Conservation (phyloP, 92 coral and sea anemone species). For the Parazoanthus atlanticus region DNA sequence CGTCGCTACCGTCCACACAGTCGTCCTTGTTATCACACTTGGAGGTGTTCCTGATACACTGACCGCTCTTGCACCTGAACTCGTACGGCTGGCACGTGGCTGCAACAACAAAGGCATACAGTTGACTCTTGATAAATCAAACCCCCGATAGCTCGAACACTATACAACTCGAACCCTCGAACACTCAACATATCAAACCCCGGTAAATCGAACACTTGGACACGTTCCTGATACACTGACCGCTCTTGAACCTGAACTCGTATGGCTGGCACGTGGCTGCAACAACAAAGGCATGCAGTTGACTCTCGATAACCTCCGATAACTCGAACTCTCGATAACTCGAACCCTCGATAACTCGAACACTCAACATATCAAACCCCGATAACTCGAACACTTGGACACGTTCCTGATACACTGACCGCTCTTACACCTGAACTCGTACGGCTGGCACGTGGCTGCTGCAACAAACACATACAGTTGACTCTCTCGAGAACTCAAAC, state of each 20-base stretch:
- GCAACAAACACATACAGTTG: too few relatives aligned
- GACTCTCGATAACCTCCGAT: too few relatives aligned
- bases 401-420: slow-evolving; percentile 70
- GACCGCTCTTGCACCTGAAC: slow-evolving; percentile 60
- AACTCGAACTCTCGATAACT: too few relatives aligned
- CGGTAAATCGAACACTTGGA: slow-evolving; percentile 24
- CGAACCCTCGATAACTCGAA: too few relatives aligned
- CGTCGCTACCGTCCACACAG: slow-evolving; percentile 63
- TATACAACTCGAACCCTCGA: too few relatives aligned
- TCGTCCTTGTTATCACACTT: slow-evolving; percentile 44
- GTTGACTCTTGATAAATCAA: too few relatives aligned
- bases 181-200: too few relatives aligned
- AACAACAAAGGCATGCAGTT: too few relatives aligned
- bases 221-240: slow-evolving; percentile 68
- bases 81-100: slow-evolving; percentile 69
- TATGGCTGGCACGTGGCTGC: slow-evolving; percentile 67
- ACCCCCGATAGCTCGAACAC: too few relatives aligned
- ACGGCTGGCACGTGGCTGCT: slow-evolving; percentile 67
- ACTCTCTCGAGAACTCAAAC: too few relatives aligned
- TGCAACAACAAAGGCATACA: background rate
- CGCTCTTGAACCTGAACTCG: slow-evolving; percentile 59
- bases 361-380: too few relatives aligned
- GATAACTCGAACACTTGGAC: slow-evolving; percentile 58
- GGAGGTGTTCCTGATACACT: slow-evolving; percentile 65
- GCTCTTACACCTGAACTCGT: slow-evolving; percentile 58